Percentiles rank a stretch among this genome's conserved stretches.
Evolutionary conservation across 2,888 invertebrate genomes (phyloP).

Genomic region (Eupithecia insigniata): DNA sequence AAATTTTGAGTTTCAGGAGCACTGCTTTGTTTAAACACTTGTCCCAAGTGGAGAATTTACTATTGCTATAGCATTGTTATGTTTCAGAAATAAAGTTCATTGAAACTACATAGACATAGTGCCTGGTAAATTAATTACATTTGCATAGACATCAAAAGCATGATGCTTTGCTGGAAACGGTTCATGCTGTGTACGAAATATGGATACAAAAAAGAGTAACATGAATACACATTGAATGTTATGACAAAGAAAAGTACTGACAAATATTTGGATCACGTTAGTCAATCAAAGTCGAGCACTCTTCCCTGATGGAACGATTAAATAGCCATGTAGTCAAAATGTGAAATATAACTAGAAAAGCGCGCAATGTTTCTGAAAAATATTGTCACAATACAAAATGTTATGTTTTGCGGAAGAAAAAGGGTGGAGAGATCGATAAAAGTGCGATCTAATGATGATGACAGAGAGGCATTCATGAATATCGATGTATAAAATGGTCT

Average conservation of each 20-base stretch:
- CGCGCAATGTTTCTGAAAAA: constrained; percentile 63
- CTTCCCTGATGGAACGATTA: constrained; percentile 62
- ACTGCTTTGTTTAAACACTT: constrained; percentile 42
- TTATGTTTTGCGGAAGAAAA: constrained; percentile 70
- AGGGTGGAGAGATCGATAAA: constrained; percentile 74
- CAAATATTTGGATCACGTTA: constrained; percentile 19
- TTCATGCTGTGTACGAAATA: constrained; percentile 77
- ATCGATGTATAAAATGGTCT: constrained; percentile 79
- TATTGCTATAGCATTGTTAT: constrained; percentile 30
- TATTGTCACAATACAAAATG: constrained; percentile 63
- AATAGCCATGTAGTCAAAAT: constrained; percentile 62
- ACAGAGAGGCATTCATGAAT: constrained; percentile 83
- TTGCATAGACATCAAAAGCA: constrained; percentile 82
- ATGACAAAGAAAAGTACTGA: constrained; percentile 73
- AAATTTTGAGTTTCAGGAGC: constrained; percentile 48
- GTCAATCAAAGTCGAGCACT: constrained; percentile 58
- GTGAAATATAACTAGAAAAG: constrained; percentile 71
- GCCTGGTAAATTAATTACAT: constrained; percentile 55
- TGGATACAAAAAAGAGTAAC: constrained; percentile 63
- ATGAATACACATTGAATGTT: constrained; percentile 59
- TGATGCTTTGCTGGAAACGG: constrained; percentile 77
- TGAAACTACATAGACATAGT: constrained; percentile 59
- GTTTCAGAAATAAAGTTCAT: constrained; percentile 46
- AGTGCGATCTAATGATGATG: constrained; percentile 82
- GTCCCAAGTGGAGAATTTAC: constrained; percentile 47